These are phyloP conservation scores for Myotis pilosus DNA, from an alignment of 2,797 vertebrate genomes.

Conservation along the genomic window DNA sequence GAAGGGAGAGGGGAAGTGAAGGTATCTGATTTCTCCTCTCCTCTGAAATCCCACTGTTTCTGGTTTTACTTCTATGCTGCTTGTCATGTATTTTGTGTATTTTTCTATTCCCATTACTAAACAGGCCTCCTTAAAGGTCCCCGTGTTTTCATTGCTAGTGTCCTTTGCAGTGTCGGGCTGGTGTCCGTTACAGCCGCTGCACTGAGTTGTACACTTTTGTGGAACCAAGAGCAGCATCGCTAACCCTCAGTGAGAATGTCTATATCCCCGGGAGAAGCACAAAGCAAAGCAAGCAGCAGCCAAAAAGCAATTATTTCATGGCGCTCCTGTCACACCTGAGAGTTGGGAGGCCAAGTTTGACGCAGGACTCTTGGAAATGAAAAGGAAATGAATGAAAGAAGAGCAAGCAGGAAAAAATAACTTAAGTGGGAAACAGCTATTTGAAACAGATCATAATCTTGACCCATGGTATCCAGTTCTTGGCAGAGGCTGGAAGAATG, in stretches of 20 bases:
- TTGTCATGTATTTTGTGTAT: neutral
- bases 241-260: neutral
- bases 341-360: slow-evolving; percentile 92
- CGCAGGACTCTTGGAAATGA: slow-evolving; percentile 88
- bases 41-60: neutral
- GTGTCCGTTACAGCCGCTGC: neutral
- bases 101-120: neutral
- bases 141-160: neutral
- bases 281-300: neutral
- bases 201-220: neutral
- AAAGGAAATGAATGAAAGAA: slow-evolving; percentile 87
- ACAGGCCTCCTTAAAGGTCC: neutral
- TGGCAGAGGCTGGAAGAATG: slow-evolving; percentile 93
- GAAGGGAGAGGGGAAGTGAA: slow-evolving; percentile 11
- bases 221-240: neutral
- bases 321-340: slow-evolving; percentile 93
- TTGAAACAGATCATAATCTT: slow-evolving; percentile 93
- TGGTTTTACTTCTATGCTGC: neutral
- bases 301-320: slow-evolving; percentile 89
- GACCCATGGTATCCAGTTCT: slow-evolving; percentile 94
- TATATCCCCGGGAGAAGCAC: neutral
- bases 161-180: neutral
- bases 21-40: neutral
- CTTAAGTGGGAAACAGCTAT: slow-evolving; percentile 93
- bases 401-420: slow-evolving; percentile 87